Evolutionary conservation across 2,888 invertebrate species (phyloP).

Genomic region (Ectobius pallidus): DNA sequence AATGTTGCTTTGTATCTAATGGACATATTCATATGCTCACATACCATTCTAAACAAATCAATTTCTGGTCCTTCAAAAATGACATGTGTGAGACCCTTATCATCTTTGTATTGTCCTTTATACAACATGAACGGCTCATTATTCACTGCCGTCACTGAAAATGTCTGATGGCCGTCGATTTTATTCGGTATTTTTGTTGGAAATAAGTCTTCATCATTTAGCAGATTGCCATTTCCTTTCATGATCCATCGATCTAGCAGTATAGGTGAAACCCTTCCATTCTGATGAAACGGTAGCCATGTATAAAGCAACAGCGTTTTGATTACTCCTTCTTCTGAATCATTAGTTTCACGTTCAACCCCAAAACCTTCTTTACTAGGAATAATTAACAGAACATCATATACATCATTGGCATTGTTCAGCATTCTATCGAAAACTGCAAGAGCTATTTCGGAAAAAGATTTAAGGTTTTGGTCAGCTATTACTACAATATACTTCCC

Average conservation of each 20-base stretch:
- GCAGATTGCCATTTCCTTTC: background rate
- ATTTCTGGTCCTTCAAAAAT: background rate
- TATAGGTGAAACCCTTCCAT: background rate
- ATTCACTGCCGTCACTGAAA: background rate
- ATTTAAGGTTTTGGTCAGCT: background rate
- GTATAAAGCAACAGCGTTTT: background rate
- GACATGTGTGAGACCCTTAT: background rate
- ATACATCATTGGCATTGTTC: background rate
- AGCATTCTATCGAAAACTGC: background rate
- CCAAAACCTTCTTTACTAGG: background rate
- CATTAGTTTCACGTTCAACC: too few relatives aligned
- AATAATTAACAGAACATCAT: background rate
- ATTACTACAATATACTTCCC: background rate
- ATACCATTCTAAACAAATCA: background rate
- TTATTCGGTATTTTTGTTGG: background rate
- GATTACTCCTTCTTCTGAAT: too few relatives aligned
- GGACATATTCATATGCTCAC: background rate
- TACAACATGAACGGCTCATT: background rate
- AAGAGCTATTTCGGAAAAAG: background rate
- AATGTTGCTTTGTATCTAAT: background rate
- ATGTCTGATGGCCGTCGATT: background rate
- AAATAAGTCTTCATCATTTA: background rate
- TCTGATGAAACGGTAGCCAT: background rate
- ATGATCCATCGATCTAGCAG: background rate
- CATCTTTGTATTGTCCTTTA: background rate